These are phyloP conservation scores for Aurelia aurita DNA, from an alignment of 30 jellyfish, hydroid and myxozoan species.

Conservation along the genomic window DNA sequence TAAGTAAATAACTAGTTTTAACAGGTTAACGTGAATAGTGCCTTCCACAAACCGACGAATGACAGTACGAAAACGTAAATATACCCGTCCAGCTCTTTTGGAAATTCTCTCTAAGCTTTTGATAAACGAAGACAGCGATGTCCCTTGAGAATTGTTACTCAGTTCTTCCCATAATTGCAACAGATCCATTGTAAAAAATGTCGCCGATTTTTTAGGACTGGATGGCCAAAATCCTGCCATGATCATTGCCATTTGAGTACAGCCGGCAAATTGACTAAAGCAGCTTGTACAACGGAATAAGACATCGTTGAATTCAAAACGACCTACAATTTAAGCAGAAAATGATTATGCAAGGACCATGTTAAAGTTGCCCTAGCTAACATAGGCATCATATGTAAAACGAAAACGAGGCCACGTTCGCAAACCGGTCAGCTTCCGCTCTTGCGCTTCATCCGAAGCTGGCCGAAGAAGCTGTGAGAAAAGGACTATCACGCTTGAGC, in stretches of 20 bases:
- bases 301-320: slow-evolving; percentile 23
- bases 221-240: slow-evolving; percentile 42
- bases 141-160: slow-evolving; percentile 20
- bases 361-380: not conserved
- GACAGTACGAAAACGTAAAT: not conserved
- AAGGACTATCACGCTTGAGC: too few relatives aligned
- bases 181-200: not conserved
- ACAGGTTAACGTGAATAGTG: too few relatives aligned
- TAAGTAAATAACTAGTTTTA: not conserved
- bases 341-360: not conserved
- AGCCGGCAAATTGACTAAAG: slow-evolving; percentile 10
- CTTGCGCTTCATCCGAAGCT: too few relatives aligned
- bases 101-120: not conserved
- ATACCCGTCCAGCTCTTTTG: slow-evolving; percentile 1
- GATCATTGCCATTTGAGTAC: slow-evolving; percentile 14
- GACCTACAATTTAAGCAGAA: slow-evolving; percentile 7
- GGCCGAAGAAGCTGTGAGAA: too few relatives aligned
- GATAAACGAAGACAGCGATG: slow-evolving; percentile 9
- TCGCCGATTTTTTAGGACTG: slow-evolving; percentile 21
- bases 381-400: too few relatives aligned
- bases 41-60: too few relatives aligned
- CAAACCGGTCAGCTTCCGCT: too few relatives aligned
- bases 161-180: slow-evolving; percentile 22
- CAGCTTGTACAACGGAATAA: slow-evolving; percentile 9
- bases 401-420: too few relatives aligned